Evolutionary conservation across 1,140 invertebrate genomes (phyloP).

Genomic region (Charaxes varanes): DNA sequence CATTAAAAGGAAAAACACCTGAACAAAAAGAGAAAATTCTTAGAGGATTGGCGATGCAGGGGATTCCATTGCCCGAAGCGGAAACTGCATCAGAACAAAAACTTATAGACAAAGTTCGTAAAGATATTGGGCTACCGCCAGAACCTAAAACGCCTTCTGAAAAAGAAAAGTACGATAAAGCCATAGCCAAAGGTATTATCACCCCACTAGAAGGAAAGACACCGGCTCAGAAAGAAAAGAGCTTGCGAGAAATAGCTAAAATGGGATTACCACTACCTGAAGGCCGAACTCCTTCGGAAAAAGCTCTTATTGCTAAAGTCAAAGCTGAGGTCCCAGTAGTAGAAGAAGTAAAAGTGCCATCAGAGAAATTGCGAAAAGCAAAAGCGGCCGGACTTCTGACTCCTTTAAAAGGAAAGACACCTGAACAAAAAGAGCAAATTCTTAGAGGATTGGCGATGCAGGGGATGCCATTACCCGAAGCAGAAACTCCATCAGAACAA

Average conservation of each 20-base stretch:
- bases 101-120: slow-evolving; percentile 26
- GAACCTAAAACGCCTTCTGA: slow-evolving; percentile 16
- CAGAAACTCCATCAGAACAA: slow-evolving; percentile 30
- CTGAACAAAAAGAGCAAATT: slow-evolving; percentile 31
- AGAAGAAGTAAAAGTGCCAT: slow-evolving; percentile 5
- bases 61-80: slow-evolving; percentile 27
- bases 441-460: slow-evolving; percentile 26
- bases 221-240: slow-evolving; percentile 21
- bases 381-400: slow-evolving; percentile 25
- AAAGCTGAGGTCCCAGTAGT: slow-evolving; percentile 10
- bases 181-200: slow-evolving; percentile 18
- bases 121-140: slow-evolving; percentile 3
- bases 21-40: slow-evolving; percentile 39
- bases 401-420: slow-evolving; percentile 26
- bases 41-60: slow-evolving; percentile 13
- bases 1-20: no score
- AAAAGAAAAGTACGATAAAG: slow-evolving; percentile 29
- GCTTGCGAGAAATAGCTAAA: slow-evolving; percentile 12
- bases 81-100: slow-evolving; percentile 27
- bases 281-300: slow-evolving; percentile 23
- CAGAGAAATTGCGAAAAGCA: slow-evolving; percentile 23
- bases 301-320: slow-evolving; percentile 23
- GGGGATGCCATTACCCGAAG: slow-evolving; percentile 31
- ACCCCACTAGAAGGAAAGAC: slow-evolving; percentile 17
- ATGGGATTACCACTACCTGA: slow-evolving; percentile 20